These are phyloP conservation scores for Amphilophus citrinellus DNA, from an alignment of 2,113 vertebrate species.

Conservation along the genomic window DNA sequence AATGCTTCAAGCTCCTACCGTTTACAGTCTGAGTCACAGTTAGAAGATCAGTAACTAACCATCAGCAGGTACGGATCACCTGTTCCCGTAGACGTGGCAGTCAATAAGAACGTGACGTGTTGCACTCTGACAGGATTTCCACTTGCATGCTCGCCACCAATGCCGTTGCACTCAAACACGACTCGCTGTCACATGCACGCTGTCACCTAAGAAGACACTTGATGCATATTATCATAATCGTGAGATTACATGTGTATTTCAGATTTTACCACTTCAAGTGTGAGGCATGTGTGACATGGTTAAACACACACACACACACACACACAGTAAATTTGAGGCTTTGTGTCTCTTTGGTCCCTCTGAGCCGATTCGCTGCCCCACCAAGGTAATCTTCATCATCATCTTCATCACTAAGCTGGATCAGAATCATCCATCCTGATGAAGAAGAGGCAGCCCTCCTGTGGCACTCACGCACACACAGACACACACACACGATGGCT, in stretches of 20 bases:
- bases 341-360: slow-evolving; percentile 79
- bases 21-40: neutral
- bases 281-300: slow-evolving; percentile 57
- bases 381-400: slow-evolving; percentile 63
- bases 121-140: slow-evolving; percentile 49
- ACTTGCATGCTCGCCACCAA: slow-evolving; percentile 41
- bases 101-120: slow-evolving; percentile 54
- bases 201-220: slow-evolving; percentile 78
- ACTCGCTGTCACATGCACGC: slow-evolving; percentile 53
- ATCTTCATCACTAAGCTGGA: slow-evolving; percentile 81
- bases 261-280: slow-evolving; percentile 68
- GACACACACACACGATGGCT: slow-evolving; percentile 25
- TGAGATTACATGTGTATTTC: slow-evolving; percentile 80
- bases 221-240: slow-evolving; percentile 80
- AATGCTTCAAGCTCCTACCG: neutral
- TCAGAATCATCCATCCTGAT: slow-evolving; percentile 68
- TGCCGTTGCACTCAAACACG: slow-evolving; percentile 41
- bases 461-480: slow-evolving; percentile 35
- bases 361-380: slow-evolving; percentile 52
- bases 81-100: slow-evolving; percentile 22
- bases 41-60: neutral
- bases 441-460: slow-evolving; percentile 56
- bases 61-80: neutral
- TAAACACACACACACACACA: slow-evolving; percentile 44
- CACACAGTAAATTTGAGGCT: slow-evolving; percentile 71